phyloP scores from a whole-genome alignment of 2,797 vertebrate species.

The Lepilemur septentrionalis region DNA sequence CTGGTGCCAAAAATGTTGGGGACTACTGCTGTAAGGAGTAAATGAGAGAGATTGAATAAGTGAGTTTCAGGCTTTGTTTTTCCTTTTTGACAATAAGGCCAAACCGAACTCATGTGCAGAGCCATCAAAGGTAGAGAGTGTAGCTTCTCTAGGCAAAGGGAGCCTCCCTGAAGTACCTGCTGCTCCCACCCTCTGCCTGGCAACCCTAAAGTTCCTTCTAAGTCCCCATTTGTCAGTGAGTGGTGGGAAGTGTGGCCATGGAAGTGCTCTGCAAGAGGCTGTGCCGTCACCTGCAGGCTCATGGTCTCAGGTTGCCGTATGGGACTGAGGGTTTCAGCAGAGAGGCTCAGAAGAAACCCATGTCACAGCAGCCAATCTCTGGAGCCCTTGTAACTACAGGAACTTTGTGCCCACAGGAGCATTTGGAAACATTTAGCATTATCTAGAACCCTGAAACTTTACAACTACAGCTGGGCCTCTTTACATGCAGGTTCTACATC shows the following conservation, averaged over 20 bases:
- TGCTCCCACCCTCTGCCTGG: not conserved
- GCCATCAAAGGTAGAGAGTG: not conserved
- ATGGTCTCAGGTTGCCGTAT: rapidly evolving
- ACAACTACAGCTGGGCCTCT: not conserved
- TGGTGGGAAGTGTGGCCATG: not conserved
- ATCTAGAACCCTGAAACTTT: not conserved
- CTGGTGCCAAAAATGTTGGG: no score
- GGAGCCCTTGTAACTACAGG: not conserved
- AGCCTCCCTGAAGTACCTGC: rapidly evolving
- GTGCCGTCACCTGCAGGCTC: not conserved
- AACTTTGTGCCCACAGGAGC: not conserved
- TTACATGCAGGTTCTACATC: not conserved
- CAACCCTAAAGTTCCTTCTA: not conserved
- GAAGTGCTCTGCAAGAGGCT: not conserved
- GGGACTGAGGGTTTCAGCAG: rapidly evolving
- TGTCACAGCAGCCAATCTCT: not conserved
- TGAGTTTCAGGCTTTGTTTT: no score
- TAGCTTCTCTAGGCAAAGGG: not conserved
- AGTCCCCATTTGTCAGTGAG: not conserved
- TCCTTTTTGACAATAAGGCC: not conserved
- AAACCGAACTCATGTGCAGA: not conserved
- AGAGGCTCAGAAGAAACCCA: no score
- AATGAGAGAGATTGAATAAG: not conserved
- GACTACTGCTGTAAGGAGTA: no score
- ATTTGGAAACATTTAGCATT: not conserved